Evolutionary conservation across 2,888 invertebrate genomes (phyloP).

Genomic region (Cephus rjabovi): DNA sequence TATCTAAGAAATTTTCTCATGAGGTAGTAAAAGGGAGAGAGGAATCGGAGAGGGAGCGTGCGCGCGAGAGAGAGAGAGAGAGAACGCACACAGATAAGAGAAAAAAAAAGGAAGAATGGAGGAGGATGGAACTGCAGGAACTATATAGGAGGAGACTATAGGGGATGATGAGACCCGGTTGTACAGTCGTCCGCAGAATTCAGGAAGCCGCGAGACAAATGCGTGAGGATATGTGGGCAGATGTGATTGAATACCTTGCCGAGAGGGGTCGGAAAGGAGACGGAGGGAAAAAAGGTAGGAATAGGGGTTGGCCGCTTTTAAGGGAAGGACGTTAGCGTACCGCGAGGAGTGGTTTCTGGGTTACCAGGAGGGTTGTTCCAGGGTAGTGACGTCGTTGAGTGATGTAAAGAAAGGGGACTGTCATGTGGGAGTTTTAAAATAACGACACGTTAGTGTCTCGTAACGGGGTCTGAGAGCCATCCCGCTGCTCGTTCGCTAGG

Average conservation of each 20-base stretch:
- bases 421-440: not conserved
- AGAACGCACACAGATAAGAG: not conserved
- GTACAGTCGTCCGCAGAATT: not conserved
- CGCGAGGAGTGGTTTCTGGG: not conserved
- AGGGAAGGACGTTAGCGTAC: not conserved
- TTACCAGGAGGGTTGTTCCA: not conserved
- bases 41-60: conserved; percentile 3
- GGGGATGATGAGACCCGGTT: conserved; percentile 4
- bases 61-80: too few species aligned
- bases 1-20: too few species aligned
- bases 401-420: too few species aligned
- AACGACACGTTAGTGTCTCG: not conserved
- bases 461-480: too few species aligned
- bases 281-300: not conserved
- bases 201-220: conserved; percentile 12
- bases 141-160: not conserved
- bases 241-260: conserved; percentile 18
- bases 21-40: conserved; percentile 20
- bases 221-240: conserved; percentile 17
- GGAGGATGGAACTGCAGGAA: too few species aligned
- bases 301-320: conserved; percentile 8
- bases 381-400: not conserved
- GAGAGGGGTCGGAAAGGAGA: conserved; percentile 5
- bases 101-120: not conserved
- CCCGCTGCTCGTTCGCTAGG: too few species aligned